These are phyloP conservation scores for Spilosoma lubricipeda DNA, from an alignment of 2,888 invertebrate genomes.

Conservation along the genomic window DNA sequence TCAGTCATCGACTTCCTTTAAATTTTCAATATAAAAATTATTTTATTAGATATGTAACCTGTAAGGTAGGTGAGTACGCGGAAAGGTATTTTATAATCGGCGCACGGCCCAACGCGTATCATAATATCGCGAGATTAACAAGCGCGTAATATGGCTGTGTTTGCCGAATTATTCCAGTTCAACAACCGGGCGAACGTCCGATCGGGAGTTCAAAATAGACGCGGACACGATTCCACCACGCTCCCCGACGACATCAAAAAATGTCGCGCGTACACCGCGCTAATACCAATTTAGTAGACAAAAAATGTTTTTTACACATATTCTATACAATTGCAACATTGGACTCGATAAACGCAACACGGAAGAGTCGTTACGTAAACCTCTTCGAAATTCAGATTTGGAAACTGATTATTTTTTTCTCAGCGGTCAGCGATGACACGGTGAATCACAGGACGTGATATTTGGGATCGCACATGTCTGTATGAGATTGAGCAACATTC, in stretches of 20 bases:
- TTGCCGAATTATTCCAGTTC: conserved; percentile 86
- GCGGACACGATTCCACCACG: conserved; percentile 69
- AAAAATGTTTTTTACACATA: conserved; percentile 26
- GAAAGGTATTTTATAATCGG: conserved; percentile 64
- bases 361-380: conserved; percentile 48
- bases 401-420: conserved; percentile 42
- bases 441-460: conserved; percentile 56
- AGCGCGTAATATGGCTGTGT: conserved; percentile 80
- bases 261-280: conserved; percentile 41
- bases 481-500: conserved; percentile 70
- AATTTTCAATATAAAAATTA: conserved; percentile 28
- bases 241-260: conserved; percentile 68
- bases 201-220: conserved; percentile 84
- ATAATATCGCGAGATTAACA: conserved; percentile 76
- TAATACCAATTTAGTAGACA: conserved; percentile 28
- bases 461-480: conserved; percentile 63
- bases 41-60: conserved; percentile 28
- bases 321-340: conserved; percentile 48
- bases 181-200: conserved; percentile 83
- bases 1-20: conserved; percentile 40
- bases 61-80: conserved; percentile 31
- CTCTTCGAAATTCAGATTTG: conserved; percentile 48
- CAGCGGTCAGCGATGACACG: conserved; percentile 40
- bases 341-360: conserved; percentile 49
- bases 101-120: conserved; percentile 61